Conservation (phyloP, 2,888 invertebrate genomes). For the Caenorhabditis plicata region DNA sequence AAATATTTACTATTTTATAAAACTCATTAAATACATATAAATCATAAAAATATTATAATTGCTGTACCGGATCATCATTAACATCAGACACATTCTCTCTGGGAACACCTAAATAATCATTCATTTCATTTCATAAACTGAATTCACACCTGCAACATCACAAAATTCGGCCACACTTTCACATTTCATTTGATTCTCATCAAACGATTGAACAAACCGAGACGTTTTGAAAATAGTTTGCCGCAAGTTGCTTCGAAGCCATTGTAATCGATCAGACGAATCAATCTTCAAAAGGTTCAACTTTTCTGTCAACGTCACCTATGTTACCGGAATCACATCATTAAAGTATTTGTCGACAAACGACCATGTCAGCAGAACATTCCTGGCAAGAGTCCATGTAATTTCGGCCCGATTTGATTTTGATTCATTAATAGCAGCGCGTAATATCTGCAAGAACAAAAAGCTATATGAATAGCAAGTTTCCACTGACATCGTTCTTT, state of each 20-base stretch:
- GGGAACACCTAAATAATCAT: too few species aligned
- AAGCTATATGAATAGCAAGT: too few species aligned
- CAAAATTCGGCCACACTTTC: conserved; percentile 15
- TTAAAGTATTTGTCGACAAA: conserved; percentile 43
- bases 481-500: conserved; percentile 29
- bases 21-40: too few species aligned
- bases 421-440: conserved; percentile 25
- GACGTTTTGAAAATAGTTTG: conserved; percentile 33
- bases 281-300: conserved; percentile 19
- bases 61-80: too few species aligned
- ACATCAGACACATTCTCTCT: too few species aligned
- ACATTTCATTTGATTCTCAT: conserved; percentile 17
- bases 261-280: conserved; percentile 33
- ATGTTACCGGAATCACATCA: conserved; percentile 38
- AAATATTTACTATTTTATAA: too few species aligned
- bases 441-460: too few species aligned
- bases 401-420: neutral
- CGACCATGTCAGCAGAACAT: conserved; percentile 37
- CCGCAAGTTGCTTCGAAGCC: conserved; percentile 34
- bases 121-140: too few species aligned
- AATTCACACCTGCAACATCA: conserved; percentile 28
- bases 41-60: too few species aligned
- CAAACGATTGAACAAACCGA: conserved; percentile 36
- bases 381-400: conserved; percentile 15
- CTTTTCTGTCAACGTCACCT: neutral